Base-by-base conservation (phyloP, 2,888 invertebrate genomes). In the Drosophila mulleri region DNA sequence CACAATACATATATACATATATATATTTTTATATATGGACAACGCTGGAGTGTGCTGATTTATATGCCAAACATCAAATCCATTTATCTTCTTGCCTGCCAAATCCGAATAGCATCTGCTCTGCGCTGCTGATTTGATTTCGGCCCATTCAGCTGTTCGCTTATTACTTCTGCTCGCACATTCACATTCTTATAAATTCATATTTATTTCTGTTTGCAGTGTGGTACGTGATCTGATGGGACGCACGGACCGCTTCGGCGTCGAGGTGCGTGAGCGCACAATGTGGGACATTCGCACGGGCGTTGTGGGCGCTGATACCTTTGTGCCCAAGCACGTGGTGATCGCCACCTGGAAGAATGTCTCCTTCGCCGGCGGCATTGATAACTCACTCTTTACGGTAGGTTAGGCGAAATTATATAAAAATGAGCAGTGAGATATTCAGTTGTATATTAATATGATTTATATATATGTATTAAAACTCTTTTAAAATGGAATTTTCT, bases 271-370 rank as follows among this genome's bases (percentile, higher is more conserved):
- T 47, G 97, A 98, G 91, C 94, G 98, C 59, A 89, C 97, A 2
- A 97, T 95, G 84, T 97, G 98, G 97, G 98, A 98, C 90, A 96
- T 98, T 67, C 95, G 97, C 52, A 95, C 97, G 82, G 98, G 98
- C 12, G 97, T 98, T 26, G 97, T 98, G 32, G 98, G 99, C 0
- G 96, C 98, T 0, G 96, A 97, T 48, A 96, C 96, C 3, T 99
- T 99, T 93, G 94, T 95, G 79, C 98, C 99, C 0, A 98, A 98
- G 91, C 98, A 98, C 91, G 97, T 96, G 4, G 94, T 97, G 67
- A 96, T 98, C 71, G 95, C 97, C 63, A 99, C 99, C 0, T 99
- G 99, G 99, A 98, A 97, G 92, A 98, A 99, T 93, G 96, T 98
- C 93, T 97, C 98, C 0, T 98, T 98, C 92, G 95, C 97, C 89